Evolutionary conservation across 2,113 vertebrate genomes (phyloP).

Genomic region (Prolemur simus): DNA sequence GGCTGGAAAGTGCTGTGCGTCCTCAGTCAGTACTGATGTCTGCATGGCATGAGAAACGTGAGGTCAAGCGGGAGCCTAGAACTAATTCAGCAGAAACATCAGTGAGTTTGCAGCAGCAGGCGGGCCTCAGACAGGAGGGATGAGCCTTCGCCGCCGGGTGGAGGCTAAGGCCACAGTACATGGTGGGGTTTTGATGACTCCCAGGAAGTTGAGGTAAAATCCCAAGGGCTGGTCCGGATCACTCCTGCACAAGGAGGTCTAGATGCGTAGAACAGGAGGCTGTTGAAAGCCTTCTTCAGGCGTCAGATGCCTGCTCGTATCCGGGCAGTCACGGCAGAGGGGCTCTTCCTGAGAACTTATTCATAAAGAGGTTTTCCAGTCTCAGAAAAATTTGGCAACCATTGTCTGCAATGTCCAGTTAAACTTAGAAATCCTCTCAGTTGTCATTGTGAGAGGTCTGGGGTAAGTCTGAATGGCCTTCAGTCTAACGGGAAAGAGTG

Average conservation of each 20-base stretch:
- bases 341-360: background rate
- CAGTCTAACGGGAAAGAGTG: background rate
- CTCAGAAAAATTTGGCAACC: background rate
- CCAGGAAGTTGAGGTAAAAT: too few relatives aligned
- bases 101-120: background rate
- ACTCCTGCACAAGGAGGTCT: background rate
- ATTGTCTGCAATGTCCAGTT: background rate
- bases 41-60: background rate
- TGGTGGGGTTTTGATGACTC: too few relatives aligned
- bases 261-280: background rate
- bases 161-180: background rate
- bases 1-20: background rate
- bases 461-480: background rate
- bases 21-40: background rate
- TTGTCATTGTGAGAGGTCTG: background rate
- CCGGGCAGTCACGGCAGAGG: background rate
- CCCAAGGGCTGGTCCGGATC: too few relatives aligned
- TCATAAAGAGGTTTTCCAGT: background rate
- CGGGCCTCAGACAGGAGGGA: background rate
- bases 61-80: background rate
- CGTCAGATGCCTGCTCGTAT: accelerated
- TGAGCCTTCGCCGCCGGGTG: background rate
- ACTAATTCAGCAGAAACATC: background rate
- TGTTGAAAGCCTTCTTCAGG: background rate
- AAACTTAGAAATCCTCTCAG: background rate